Conservation (phyloP, 1,140 invertebrate genomes). For the Diprion similis region DNA sequence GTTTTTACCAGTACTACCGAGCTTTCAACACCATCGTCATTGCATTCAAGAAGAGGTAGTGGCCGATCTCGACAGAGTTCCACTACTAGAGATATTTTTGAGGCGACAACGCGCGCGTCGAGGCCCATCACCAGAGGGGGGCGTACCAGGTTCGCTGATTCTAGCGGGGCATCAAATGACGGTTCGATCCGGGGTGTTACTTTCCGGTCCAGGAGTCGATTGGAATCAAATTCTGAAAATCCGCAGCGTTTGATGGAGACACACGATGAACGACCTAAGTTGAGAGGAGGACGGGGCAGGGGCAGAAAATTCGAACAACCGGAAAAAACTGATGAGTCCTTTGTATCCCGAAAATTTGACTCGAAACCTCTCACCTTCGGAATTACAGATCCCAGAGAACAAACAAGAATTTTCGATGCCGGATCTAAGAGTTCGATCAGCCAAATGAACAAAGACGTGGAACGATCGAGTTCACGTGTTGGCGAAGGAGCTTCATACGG, state of each 20-base stretch:
- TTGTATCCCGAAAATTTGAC: background rate
- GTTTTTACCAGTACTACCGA: background rate
- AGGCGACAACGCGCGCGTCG: slow-evolving; percentile 12
- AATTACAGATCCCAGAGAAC: background rate
- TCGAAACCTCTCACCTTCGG: background rate
- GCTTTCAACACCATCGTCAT: background rate
- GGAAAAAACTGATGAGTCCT: background rate
- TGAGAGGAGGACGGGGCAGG: background rate
- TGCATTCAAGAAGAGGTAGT: background rate
- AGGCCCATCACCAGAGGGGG: slow-evolving; percentile 33
- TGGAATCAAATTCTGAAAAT: background rate
- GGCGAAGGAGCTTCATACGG: too few relatives aligned
- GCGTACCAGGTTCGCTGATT: slow-evolving; percentile 24
- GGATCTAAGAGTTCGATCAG: background rate
- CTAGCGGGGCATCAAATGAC: background rate
- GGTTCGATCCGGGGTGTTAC: background rate
- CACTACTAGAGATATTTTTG: background rate
- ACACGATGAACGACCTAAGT: background rate
- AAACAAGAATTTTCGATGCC: background rate
- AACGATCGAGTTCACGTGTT: too few relatives aligned
- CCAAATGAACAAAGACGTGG: background rate
- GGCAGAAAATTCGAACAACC: background rate
- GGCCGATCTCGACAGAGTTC: slow-evolving; percentile 19
- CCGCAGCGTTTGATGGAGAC: background rate
- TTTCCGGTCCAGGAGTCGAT: background rate